Conservation (phyloP, 2,888 invertebrate species). For the Hanleya hanleyi region DNA sequence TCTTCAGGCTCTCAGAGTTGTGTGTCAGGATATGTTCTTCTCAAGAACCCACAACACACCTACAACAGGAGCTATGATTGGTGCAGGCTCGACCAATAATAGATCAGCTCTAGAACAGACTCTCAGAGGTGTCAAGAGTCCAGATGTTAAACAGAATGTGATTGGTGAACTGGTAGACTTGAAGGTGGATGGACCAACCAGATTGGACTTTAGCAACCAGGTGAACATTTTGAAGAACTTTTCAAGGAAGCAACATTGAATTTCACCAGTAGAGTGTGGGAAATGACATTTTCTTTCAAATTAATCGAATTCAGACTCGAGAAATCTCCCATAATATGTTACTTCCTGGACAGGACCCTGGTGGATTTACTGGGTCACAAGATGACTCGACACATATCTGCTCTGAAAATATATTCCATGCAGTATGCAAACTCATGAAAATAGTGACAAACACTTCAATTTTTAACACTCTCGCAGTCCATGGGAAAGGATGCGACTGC, state of each 20-base stretch:
- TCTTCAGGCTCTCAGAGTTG: constrained; percentile 62
- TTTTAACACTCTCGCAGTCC: too few relatives aligned
- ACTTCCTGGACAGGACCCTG: too few relatives aligned
- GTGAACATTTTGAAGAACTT: constrained; percentile 28
- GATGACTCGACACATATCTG: too few relatives aligned
- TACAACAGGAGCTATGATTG: constrained; percentile 48
- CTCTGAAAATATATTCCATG: too few relatives aligned
- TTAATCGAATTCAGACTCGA: too few relatives aligned
- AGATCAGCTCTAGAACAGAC: constrained; percentile 62
- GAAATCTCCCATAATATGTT: too few relatives aligned
- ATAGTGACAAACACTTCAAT: too few relatives aligned
- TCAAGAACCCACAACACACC: constrained; percentile 59
- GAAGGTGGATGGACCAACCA: constrained; percentile 58
- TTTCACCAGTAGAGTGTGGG: background rate
- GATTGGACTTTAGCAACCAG: constrained; percentile 54
- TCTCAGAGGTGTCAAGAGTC: constrained; percentile 51
- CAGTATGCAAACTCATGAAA: too few relatives aligned
- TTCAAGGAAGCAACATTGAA: background rate
- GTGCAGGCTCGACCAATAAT: constrained; percentile 38
- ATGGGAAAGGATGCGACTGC: too few relatives aligned
- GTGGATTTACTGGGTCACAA: too few relatives aligned
- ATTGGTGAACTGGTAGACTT: constrained; percentile 62
- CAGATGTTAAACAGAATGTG: constrained; percentile 57
- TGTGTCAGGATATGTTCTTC: constrained; percentile 73
- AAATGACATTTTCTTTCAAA: background rate